phyloP scores from a whole-genome alignment of 2,113 vertebrate genomes.

The Benitochromis conjunctus region DNA sequence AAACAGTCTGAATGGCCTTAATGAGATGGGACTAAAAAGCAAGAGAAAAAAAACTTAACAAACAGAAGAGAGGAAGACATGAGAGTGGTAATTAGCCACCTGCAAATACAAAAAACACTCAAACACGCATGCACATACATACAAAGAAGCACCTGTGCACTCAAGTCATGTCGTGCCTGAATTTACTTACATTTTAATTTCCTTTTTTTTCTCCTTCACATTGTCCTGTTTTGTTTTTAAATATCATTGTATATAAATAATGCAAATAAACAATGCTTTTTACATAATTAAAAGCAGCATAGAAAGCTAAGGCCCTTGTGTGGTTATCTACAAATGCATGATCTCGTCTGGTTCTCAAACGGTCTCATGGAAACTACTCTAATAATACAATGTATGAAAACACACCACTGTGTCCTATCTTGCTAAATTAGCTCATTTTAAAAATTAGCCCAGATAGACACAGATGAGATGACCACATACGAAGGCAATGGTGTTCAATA shows the following conservation, averaged over 20 bases:
- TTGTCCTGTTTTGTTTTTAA: background rate
- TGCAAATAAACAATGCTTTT: background rate
- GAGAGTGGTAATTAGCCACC: conserved; percentile 36
- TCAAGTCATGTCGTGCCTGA: background rate
- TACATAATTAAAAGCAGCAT: background rate
- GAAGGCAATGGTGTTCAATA: background rate
- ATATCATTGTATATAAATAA: background rate
- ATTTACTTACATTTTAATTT: conserved; percentile 2
- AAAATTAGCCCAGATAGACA: background rate
- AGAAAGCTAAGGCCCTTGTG: background rate
- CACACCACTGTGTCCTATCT: background rate
- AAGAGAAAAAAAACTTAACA: background rate
- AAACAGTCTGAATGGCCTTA: background rate
- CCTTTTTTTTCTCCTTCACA: background rate
- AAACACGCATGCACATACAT: background rate
- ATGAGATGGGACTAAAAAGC: background rate
- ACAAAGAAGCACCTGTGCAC: conserved; percentile 3
- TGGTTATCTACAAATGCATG: background rate
- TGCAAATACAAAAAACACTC: background rate
- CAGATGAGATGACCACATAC: background rate
- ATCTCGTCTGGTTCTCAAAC: background rate
- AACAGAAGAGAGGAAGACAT: background rate
- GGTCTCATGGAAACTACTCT: background rate
- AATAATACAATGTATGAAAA: background rate
- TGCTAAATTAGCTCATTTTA: conserved; percentile 3